Evolutionary conservation across 2,797 vertebrate species (phyloP), one percentile per base, ranked within the genome.

Genomic region (Sparus aurata): DNA sequence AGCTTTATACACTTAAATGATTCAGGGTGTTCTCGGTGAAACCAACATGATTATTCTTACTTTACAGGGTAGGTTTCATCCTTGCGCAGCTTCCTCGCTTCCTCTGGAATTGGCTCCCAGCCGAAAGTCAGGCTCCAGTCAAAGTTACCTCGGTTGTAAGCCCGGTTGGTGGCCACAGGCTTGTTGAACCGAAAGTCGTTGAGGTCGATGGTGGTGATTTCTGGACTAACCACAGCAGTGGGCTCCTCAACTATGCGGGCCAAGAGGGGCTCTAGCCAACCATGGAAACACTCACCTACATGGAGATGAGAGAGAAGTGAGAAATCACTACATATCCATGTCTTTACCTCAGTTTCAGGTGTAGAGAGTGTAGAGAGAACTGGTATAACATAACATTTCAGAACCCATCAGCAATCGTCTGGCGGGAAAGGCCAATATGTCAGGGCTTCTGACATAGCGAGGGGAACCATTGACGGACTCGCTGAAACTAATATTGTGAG

Each of bases 31-130:
- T 38, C 27, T 10, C 1, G 0, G 41, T 16, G 50, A 66, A 57
- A 74, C 38, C 61, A 55, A 47, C 38, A 11, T 3, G 41, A 64
- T 57, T 27, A 62, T 22, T 81, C 89, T 95, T 93, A 99, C 98
- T 97, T 99, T 88, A 99, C 96, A 52, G 98, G 98, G 84, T 96
- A 96, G 1, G 98, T 99, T 94, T 99, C 98, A 23, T 99, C 97
- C 80, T 97, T 98, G 83, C 97, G 96, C 63, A 95, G 92, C 82
- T 87, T 94, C 77, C 85, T 95, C 53, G 96, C 97, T 0, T 94
- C 93, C 0, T 85, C 78, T 0, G 98, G 98, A 9, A 99, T 77
- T 0, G 76, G 0, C 90, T 99, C 98, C 98, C 98, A 99, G 89
- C 98, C 97, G 0, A 99, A 99, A 0, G 94, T 95, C 79, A 99